Evolutionary conservation across 2,888 invertebrate species (phyloP).

Genomic region (Cinara cedri): DNA sequence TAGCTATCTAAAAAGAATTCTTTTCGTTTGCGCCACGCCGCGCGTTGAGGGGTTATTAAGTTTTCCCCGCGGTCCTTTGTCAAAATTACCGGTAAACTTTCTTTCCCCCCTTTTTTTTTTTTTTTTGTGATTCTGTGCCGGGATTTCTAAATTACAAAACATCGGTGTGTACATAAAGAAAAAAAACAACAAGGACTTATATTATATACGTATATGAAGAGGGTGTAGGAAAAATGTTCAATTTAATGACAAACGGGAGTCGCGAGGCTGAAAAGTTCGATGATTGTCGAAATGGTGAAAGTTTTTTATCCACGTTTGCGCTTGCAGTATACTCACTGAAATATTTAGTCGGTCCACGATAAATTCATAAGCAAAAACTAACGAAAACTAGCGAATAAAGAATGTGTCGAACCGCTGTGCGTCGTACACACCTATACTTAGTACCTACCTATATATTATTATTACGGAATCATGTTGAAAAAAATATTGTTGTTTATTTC

Average conservation of each 20-base stretch:
- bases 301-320: constrained; percentile 25
- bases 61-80: constrained; percentile 38
- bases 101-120: not conserved
- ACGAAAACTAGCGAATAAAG: constrained; percentile 7
- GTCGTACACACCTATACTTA: not conserved
- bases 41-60: constrained; percentile 50
- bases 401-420: too few relatives aligned
- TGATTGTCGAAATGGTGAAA: constrained; percentile 49
- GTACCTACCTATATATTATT: too few relatives aligned
- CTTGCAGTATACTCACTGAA: constrained; percentile 5
- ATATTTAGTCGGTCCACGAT: constrained; percentile 49
- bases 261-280: constrained; percentile 39
- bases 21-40: constrained; percentile 5
- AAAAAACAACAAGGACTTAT: constrained; percentile 39
- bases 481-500: constrained; percentile 15
- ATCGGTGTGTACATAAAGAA: constrained; percentile 42
- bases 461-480: not conserved
- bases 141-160: constrained; percentile 54
- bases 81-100: constrained; percentile 41
- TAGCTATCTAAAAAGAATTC: constrained; percentile 51
- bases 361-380: constrained; percentile 34
- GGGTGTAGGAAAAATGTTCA: constrained; percentile 50
- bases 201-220: not conserved
- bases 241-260: constrained; percentile 53
- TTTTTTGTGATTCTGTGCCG: constrained; percentile 22